Percentiles rank a stretch among this genome's conserved stretches.
Conservation (phyloP, 2,888 invertebrate genomes). For the Leucophora obtusa region DNA sequence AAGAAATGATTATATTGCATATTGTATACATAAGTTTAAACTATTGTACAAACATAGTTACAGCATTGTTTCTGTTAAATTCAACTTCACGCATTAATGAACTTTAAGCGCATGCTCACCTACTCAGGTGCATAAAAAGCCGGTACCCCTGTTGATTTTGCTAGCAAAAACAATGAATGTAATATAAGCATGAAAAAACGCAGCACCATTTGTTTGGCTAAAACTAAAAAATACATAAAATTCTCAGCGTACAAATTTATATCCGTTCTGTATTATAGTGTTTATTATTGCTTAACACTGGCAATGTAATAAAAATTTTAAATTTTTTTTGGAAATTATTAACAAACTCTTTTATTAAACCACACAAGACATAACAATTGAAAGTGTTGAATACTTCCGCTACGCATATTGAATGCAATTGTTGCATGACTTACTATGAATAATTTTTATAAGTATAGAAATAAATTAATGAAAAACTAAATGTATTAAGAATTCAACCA, state of each 20-base stretch:
- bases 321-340: neutral
- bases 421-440: neutral
- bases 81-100: neutral
- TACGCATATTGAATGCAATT: slow-evolving; percentile 5
- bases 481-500: neutral
- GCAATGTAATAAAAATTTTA: neutral
- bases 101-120: neutral
- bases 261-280: neutral
- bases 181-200: neutral
- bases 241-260: neutral
- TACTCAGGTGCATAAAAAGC: neutral
- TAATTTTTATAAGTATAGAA: neutral
- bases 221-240: neutral
- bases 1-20: too few relatives aligned
- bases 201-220: neutral
- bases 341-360: neutral
- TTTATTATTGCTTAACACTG: neutral
- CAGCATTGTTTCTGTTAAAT: neutral
- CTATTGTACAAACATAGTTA: neutral
- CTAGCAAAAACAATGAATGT: neutral
- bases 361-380: neutral
- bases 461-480: neutral
- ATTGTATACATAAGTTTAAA: neutral
- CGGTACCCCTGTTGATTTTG: neutral
- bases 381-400: slow-evolving; percentile 1